Evolutionary conservation across 2,797 vertebrate genomes (phyloP).

Genomic region (Sebastes diploproa): DNA sequence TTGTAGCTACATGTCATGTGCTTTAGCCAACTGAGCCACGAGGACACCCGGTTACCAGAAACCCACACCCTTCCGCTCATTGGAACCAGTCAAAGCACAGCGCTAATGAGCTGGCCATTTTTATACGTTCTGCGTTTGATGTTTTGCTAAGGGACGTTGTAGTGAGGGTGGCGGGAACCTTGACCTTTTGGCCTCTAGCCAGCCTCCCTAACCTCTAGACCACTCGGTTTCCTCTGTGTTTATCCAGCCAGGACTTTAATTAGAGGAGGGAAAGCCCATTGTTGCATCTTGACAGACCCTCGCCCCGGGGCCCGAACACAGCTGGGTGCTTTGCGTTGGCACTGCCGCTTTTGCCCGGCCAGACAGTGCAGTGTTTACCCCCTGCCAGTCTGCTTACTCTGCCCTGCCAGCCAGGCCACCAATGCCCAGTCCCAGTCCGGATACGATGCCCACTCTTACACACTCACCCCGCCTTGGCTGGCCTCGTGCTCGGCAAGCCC

Average conservation of each 20-base stretch:
- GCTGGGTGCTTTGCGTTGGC: conserved; percentile 71
- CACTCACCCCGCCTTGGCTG: conserved; percentile 48
- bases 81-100: conserved; percentile 20
- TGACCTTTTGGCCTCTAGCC: conserved; percentile 55
- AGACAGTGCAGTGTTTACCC: conserved; percentile 60
- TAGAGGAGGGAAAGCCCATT: conserved; percentile 68
- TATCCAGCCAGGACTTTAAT: conserved; percentile 69
- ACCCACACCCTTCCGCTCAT: not conserved
- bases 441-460: conserved; percentile 49
- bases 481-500: conserved; percentile 33
- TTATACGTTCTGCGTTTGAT: not conserved
- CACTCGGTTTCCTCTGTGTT: conserved; percentile 64
- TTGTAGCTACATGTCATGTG: not conserved
- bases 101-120: conserved; percentile 40
- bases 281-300: conserved; percentile 67
- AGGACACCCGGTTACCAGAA: not conserved
- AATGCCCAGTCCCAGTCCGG: conserved; percentile 27
- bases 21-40: conserved; percentile 6
- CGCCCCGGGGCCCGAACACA: conserved; percentile 55
- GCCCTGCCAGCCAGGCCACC: conserved; percentile 36
- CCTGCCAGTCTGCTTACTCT: conserved; percentile 56
- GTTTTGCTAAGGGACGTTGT: conserved; percentile 19
- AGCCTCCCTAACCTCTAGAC: conserved; percentile 48
- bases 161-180: conserved; percentile 29
- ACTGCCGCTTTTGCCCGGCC: conserved; percentile 54